These are phyloP conservation scores for Anagyrus pseudococci DNA, from an alignment of 2,888 invertebrate species.

Conservation along the genomic window DNA sequence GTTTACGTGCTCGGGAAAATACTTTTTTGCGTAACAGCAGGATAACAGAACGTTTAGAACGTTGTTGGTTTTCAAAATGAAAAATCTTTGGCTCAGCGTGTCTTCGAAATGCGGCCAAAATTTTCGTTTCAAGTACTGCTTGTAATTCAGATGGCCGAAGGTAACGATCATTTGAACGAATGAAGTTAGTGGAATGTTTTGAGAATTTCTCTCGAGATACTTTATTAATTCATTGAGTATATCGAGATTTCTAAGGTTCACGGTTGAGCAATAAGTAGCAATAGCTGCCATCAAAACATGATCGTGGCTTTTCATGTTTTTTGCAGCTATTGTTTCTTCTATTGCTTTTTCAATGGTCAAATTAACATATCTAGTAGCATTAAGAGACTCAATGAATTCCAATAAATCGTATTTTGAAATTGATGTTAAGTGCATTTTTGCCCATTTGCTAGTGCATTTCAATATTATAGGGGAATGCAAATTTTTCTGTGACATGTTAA, in stretches of 20 bases:
- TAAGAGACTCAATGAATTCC: conserved; percentile 65
- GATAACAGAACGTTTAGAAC: conserved; percentile 70
- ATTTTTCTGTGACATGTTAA: conserved; percentile 61
- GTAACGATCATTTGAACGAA: conserved; percentile 68
- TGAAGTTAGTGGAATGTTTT: conserved; percentile 64
- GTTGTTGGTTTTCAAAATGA: conserved; percentile 67
- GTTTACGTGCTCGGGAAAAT: conserved; percentile 68
- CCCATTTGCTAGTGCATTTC: conserved; percentile 65
- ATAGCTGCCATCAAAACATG: conserved; percentile 69
- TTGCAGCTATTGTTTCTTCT: conserved; percentile 69
- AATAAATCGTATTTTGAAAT: conserved; percentile 66
- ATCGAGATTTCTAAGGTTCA: conserved; percentile 66
- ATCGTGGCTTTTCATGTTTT: conserved; percentile 62
- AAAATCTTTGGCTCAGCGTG: conserved; percentile 66
- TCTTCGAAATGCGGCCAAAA: conserved; percentile 69
- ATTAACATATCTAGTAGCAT: conserved; percentile 66
- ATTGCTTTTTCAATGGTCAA: conserved; percentile 67
- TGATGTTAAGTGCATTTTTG: conserved; percentile 68
- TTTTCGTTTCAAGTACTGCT: conserved; percentile 62
- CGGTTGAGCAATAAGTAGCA: conserved; percentile 69
- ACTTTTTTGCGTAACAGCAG: conserved; percentile 69
- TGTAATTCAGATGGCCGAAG: conserved; percentile 69
- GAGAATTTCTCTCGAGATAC: conserved; percentile 65
- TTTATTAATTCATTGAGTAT: conserved; percentile 68
- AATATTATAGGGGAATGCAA: conserved; percentile 50